Conservation (phyloP, 2,113 vertebrate genomes). For the Perca schrenkii region DNA sequence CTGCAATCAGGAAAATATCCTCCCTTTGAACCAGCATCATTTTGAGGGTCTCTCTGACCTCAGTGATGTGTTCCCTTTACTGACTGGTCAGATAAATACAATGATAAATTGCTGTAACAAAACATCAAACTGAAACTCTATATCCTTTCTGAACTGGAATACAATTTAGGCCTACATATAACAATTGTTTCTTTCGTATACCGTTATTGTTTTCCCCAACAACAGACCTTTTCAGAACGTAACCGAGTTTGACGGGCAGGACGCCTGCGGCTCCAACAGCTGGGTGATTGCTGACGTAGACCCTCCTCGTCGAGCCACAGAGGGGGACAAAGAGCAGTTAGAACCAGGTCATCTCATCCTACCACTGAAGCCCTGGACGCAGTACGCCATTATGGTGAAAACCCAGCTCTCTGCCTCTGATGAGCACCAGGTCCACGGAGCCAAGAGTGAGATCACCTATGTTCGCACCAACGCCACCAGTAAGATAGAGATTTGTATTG, state of each 20-base stretch:
- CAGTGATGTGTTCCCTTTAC: background rate
- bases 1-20: background rate
- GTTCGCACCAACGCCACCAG: conserved; percentile 93
- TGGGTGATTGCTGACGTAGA: conserved; percentile 97
- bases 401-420: conserved; percentile 95
- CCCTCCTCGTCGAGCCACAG: conserved; percentile 85
- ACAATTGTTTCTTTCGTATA: background rate
- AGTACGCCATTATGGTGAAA: conserved; percentile 98
- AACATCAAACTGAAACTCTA: conserved; percentile 25
- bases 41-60: background rate
- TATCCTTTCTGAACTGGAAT: conserved; percentile 20
- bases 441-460: conserved; percentile 97
- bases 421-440: conserved; percentile 91
- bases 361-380: conserved; percentile 96
- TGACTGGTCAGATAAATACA: conserved; percentile 9
- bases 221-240: conserved; percentile 93
- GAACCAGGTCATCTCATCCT: conserved; percentile 91
- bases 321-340: conserved; percentile 83
- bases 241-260: conserved; percentile 97
- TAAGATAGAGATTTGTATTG: conserved; percentile 74
- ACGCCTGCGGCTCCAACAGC: conserved; percentile 97
- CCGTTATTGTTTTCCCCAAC: background rate
- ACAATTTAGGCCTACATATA: conserved; percentile 15
- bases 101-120: conserved; percentile 8
- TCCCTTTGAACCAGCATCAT: background rate